phyloP scores from a whole-genome alignment of 2,113 vertebrate genomes.

The Rhinoderma darwinii region DNA sequence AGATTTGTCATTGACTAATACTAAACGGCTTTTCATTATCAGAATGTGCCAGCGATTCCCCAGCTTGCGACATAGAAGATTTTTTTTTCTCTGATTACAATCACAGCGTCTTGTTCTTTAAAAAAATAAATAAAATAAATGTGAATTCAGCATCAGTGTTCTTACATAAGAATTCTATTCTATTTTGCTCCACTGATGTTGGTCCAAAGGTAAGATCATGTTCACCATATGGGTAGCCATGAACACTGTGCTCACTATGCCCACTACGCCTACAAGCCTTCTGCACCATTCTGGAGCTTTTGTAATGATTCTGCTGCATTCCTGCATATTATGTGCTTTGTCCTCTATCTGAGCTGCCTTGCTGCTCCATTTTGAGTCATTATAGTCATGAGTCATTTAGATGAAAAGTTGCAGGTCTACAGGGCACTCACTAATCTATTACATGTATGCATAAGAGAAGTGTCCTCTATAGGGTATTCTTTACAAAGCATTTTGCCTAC shows the following conservation, averaged over 20 bases:
- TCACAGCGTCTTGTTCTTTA: neutral
- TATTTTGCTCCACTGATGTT: neutral
- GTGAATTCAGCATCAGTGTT: neutral
- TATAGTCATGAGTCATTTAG: neutral
- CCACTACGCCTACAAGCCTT: neutral
- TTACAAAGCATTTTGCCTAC: neutral
- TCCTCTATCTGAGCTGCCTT: neutral
- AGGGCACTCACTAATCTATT: neutral
- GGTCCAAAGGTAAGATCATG: neutral
- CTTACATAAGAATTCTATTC: neutral
- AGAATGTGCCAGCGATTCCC: neutral
- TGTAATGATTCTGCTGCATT: neutral
- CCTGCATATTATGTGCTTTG: neutral
- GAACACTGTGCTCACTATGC: neutral
- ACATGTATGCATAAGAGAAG: neutral
- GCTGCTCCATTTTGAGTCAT: neutral
- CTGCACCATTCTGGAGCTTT: slow-evolving; percentile 4
- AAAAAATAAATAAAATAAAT: too few species aligned
- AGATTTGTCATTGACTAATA: neutral
- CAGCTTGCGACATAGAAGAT: neutral
- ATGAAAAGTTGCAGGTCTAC: neutral
- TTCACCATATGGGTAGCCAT: neutral
- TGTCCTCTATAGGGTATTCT: neutral
- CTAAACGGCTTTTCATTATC: neutral
- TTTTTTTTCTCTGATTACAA: neutral